Base-by-base conservation (phyloP, 1,140 invertebrate genomes). In the Kradibia gibbosae region DNA sequence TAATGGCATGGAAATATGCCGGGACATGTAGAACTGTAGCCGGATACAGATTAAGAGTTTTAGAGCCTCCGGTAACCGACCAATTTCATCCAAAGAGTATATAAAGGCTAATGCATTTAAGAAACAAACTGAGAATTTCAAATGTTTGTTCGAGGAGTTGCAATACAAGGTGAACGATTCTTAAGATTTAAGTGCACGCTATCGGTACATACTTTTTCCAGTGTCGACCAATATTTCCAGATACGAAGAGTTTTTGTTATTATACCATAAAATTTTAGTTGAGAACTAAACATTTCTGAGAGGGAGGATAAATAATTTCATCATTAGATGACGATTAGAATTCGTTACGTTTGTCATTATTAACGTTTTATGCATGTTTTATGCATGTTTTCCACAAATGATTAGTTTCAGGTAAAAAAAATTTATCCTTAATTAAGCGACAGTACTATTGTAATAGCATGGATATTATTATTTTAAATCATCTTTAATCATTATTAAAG, bases 1-100 rank as follows among this genome's bases (percentile, higher is more conserved):
- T 89, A 89, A 89, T 89, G 85, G 85, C 86, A 89, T 89, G 88
- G 88, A 89, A 89, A 89, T 89, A 88, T 89, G 87, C 87, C 84
- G 86, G 82, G 85, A 88, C 88, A 86, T 88, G 87, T 88, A 88
- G 87, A 86, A 85, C 86, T 85, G 86, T 86, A 86, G 85, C 88
- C 87, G 86, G 87, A 88, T 88, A 87, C 87, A 87, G 87, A 89
- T 89, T 88, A 89, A 86, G 84, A 86, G 86, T 87, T 88, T 88
- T 86, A 87, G 86, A 86, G 86, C 88, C 75, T 88, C 87, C 85
- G 86, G 84, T 84, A 86, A 84, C 81, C 84, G 82, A 83, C 81
- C 83, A 85, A 86, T 87, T 87, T 82, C 62, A 73, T 78, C 75
- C 65, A 55, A 42, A 78, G 31, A 53, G n/a, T n/a, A 65, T 60